Evolutionary conservation across 1,140 invertebrate genomes (phyloP).

Genomic region (Caenorhabditis briggsae): DNA sequence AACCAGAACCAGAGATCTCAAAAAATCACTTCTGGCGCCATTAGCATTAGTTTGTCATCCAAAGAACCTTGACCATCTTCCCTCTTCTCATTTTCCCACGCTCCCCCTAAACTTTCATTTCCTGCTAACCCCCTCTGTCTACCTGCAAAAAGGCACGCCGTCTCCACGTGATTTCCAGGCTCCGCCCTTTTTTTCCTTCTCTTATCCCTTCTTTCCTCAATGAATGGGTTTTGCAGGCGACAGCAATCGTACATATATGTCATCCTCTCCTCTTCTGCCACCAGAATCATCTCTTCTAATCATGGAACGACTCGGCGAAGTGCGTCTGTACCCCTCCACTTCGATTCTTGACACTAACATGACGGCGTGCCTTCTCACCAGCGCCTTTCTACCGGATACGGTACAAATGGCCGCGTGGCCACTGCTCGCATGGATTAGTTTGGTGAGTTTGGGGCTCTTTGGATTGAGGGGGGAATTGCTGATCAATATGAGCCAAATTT

Average conservation of each 20-base stretch:
- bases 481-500: not conserved
- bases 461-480: not conserved
- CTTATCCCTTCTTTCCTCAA: not conserved
- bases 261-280: not conserved
- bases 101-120: not conserved
- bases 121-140: not conserved
- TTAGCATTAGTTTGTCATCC: too few relatives aligned
- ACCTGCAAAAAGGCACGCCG: slow-evolving; percentile 15
- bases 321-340: not conserved
- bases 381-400: slow-evolving; percentile 2
- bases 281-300: not conserved
- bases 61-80: not conserved
- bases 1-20: too few relatives aligned
- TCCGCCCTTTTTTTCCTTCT: slow-evolving; percentile 24
- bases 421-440: not conserved
- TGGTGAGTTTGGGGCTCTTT: not conserved
- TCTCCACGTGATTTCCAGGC: slow-evolving; percentile 7
- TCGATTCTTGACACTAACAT: not conserved
- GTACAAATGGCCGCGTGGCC: not conserved
- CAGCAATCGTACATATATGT: not conserved
- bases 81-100: not conserved
- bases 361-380: not conserved
- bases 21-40: too few relatives aligned
- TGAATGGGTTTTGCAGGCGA: too few relatives aligned
- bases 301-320: slow-evolving; percentile 49